These are phyloP conservation scores for Chelon auratus DNA, from an alignment of 2,797 vertebrate species.

Conservation along the genomic window DNA sequence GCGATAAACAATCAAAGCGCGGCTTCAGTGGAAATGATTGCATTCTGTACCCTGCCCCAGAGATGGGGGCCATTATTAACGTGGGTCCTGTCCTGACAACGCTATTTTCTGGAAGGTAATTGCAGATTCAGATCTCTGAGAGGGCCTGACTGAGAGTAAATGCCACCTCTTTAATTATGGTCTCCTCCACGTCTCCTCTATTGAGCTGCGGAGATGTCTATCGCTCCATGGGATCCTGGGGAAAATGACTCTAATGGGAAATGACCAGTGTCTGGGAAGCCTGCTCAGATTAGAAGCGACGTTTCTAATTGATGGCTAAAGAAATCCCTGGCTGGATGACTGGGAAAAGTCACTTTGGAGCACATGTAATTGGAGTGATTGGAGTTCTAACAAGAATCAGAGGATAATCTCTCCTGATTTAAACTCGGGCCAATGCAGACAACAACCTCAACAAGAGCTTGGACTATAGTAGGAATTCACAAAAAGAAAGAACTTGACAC, in stretches of 20 bases:
- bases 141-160: conserved; percentile 92
- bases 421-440: conserved; percentile 53
- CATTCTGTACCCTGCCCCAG: conserved; percentile 78
- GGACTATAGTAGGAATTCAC: conserved; percentile 30
- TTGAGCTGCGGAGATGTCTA: conserved; percentile 86
- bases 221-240: conserved; percentile 88
- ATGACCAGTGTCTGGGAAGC: conserved; percentile 91
- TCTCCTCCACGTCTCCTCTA: conserved; percentile 87
- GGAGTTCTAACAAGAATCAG: conserved; percentile 85
- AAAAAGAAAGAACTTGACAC: conserved; percentile 26
- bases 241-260: conserved; percentile 95
- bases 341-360: conserved; percentile 95
- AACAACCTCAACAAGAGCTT: conserved; percentile 44
- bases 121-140: conserved; percentile 90
- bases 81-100: conserved; percentile 85
- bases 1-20: conserved; percentile 87
- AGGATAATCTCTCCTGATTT: conserved; percentile 75
- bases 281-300: conserved; percentile 94
- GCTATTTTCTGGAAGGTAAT: conserved; percentile 91
- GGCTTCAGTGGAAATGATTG: conserved; percentile 86
- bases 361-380: conserved; percentile 96
- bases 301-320: conserved; percentile 94
- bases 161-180: conserved; percentile 94
- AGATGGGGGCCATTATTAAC: conserved; percentile 88
- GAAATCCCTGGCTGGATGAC: conserved; percentile 92